These are phyloP conservation scores for Achlya flavicornis DNA, from an alignment of 2,888 invertebrate genomes.

Conservation along the genomic window DNA sequence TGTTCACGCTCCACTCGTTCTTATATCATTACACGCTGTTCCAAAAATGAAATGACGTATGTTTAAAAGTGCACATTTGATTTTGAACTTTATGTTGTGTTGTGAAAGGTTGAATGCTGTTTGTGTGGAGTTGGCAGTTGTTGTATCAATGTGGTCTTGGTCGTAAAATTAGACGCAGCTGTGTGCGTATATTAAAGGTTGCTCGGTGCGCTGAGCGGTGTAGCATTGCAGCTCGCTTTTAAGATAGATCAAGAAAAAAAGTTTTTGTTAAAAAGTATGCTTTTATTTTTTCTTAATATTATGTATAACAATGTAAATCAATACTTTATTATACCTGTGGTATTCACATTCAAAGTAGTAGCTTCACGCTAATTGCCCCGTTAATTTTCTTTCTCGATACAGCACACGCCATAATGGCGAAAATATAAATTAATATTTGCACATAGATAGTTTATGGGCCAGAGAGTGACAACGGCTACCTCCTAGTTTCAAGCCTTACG, in stretches of 20 bases:
- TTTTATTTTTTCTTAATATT: background rate
- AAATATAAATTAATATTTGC: no score
- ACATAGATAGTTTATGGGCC: no score
- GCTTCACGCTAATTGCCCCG: no score
- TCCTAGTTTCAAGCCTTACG: no score
- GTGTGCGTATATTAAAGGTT: constrained; percentile 74
- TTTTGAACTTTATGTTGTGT: constrained; percentile 26
- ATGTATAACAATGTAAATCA: no score
- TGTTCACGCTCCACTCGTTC: constrained; percentile 22
- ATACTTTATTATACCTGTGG: no score
- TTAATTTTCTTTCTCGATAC: no score
- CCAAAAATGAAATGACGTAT: constrained; percentile 33
- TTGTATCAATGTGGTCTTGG: constrained; percentile 38
- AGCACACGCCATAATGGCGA: no score
- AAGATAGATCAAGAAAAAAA: background rate
- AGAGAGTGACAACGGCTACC: no score
- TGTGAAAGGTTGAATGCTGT: constrained; percentile 26
- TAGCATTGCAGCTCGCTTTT: constrained; percentile 56
- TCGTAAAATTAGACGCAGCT: constrained; percentile 62
- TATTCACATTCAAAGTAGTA: no score
- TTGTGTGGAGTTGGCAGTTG: constrained; percentile 5
- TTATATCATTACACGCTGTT: constrained; percentile 31
- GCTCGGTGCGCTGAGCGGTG: constrained; percentile 46
- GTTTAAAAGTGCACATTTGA: constrained; percentile 16
- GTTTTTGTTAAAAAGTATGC: background rate